Percentiles rank a stretch among this genome's conserved stretches.
Evolutionary conservation across 2,113 vertebrate species (phyloP).

Genomic region (Penelope pileata): DNA sequence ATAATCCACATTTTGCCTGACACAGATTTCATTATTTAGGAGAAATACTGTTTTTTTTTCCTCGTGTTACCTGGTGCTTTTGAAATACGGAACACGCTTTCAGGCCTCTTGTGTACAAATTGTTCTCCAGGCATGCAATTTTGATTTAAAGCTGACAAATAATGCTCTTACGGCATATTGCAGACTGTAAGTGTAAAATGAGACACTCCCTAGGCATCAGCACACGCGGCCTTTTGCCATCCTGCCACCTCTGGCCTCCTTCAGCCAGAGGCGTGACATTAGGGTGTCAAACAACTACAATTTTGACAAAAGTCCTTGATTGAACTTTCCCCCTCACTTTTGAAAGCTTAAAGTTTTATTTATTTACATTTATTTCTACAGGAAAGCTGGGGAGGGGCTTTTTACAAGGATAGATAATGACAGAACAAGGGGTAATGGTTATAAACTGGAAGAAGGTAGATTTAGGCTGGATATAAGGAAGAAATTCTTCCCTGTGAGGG

Average conservation of each 20-base stretch:
- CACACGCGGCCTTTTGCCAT: not conserved
- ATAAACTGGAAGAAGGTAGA: too few species aligned
- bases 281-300: not conserved
- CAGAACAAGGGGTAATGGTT: too few species aligned
- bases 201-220: not conserved
- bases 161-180: not conserved
- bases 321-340: not conserved
- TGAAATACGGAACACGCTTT: not conserved
- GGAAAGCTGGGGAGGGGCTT: too few species aligned
- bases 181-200: not conserved
- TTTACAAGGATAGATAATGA: too few species aligned
- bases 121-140: not conserved
- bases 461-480: too few species aligned
- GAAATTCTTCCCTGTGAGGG: too few species aligned
- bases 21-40: not conserved
- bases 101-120: not conserved
- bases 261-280: not conserved
- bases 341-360: not conserved
- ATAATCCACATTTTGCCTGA: not conserved
- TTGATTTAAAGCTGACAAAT: not conserved
- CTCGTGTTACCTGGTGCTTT: not conserved
- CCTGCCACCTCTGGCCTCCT: not conserved
- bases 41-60: not conserved
- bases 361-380: too few species aligned
- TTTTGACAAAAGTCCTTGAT: not conserved